Conservation (phyloP, 2,797 vertebrate genomes). For the Catostomus latipinnis region DNA sequence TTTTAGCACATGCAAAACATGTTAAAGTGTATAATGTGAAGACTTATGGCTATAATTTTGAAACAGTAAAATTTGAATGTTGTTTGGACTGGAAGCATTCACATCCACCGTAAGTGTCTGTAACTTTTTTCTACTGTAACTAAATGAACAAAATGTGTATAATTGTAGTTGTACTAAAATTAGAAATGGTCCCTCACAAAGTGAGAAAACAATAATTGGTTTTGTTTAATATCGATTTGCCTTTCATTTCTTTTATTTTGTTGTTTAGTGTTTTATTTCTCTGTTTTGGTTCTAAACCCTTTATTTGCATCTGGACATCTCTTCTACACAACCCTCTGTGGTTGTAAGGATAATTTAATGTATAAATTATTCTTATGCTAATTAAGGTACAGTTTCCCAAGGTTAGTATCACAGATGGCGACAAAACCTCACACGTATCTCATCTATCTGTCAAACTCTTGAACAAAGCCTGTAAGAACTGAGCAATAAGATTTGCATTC, state of each 20-base stretch:
- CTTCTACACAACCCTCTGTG: constrained; percentile 78
- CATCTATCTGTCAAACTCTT: constrained; percentile 35
- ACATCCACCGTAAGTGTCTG: no score
- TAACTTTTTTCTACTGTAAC: no score
- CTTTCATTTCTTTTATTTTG: neutral
- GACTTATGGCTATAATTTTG: no score
- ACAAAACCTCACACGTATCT: constrained; percentile 60
- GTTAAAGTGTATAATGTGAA: no score
- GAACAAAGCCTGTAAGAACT: constrained; percentile 37
- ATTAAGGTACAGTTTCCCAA: constrained; percentile 80
- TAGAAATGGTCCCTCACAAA: no score
- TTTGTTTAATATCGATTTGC: neutral
- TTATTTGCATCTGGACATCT: constrained; percentile 77
- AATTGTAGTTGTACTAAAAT: no score
- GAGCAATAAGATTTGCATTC: constrained; percentile 57
- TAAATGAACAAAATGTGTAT: no score
- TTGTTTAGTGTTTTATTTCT: neutral
- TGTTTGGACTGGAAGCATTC: no score
- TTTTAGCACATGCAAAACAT: no score
- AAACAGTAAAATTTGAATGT: no score
- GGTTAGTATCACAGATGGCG: constrained; percentile 80
- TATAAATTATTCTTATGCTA: constrained; percentile 86
- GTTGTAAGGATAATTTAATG: constrained; percentile 80
- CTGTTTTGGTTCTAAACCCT: constrained; percentile 70
- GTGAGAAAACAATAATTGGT: neutral